phyloP scores from a whole-genome alignment of 2,797 vertebrate species.

The Limnodromus scolopaceus region DNA sequence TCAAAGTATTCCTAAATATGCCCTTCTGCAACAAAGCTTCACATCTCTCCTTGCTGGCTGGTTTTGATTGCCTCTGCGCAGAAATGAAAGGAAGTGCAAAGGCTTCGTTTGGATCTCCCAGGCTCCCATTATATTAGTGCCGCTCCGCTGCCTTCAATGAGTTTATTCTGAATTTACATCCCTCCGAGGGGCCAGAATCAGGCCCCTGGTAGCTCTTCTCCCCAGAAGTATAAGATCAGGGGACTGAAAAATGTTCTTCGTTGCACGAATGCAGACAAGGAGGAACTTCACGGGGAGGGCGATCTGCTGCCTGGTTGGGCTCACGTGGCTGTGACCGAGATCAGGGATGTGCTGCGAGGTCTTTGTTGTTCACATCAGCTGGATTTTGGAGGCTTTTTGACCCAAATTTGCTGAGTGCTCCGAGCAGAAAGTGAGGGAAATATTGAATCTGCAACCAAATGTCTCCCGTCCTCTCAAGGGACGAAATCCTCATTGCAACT shows the following conservation, averaged over 20 bases:
- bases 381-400: neutral
- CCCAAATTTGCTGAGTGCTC: neutral
- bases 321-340: rapidly evolving
- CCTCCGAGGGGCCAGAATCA: neutral
- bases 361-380: neutral
- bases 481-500: neutral
- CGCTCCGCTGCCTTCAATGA: neutral
- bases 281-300: rapidly evolving
- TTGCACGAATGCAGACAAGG: neutral
- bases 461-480: neutral
- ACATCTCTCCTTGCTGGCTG: constrained; percentile 23
- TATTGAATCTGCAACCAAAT: neutral
- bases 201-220: neutral
- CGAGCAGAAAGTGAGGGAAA: neutral
- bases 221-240: neutral
- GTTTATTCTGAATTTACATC: neutral
- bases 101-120: constrained; percentile 16
- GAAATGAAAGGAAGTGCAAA: constrained; percentile 46
- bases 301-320: neutral
- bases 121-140: neutral
- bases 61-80: constrained; percentile 39
- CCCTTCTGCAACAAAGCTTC: constrained; percentile 38
- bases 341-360: neutral
- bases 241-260: neutral
- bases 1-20: constrained; percentile 58